Evolutionary conservation across 1,140 invertebrate genomes (phyloP), one percentile per base, ranked within the genome.

Genomic region (Matsumurasca onukii): DNA sequence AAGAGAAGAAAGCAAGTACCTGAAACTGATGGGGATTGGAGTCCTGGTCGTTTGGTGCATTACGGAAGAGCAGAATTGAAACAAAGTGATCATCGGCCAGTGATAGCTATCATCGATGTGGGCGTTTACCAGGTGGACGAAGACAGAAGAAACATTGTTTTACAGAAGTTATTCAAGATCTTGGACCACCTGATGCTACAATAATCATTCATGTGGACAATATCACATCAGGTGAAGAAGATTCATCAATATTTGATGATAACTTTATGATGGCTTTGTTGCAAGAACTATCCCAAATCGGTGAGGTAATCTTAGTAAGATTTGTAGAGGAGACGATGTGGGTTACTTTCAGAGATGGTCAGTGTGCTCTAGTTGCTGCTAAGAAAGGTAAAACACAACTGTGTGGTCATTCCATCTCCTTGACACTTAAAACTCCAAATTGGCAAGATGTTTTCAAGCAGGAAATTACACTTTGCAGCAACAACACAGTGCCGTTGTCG

Each of bases 61-160:
- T 99, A 99, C 78, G 94, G 95, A 0, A 82, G 94, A 71, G 92
- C 94, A 3, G 95, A 99, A 80, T 82, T 99, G 52, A 98, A 98
- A 79, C 97, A 98, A 77, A 99, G 97, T 76, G 98, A 99, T 82
- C 98, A 99, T 82, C 85, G 95, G 67, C 96, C 97, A 13, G 95
- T 99, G 0, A 88, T 97, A 71, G 92, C 90, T 1, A 86, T 95
- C 31, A 86, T 98, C 73, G 94, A 98, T 80, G 85, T 97, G 24
- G 94, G 98, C 73, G 87, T 94, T 1, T 82, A 91, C 71, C 85
- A 87, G 75, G 88, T 97, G 0, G 88, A 94, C 76, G 84, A 88
- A 25, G 83, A 87, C 13, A 88, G 86, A 73, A 85, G 93, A 15
- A 82, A 88, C 81, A 75, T 82, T 76, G 87, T 95, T 94, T 98